Evolutionary conservation across 2,113 vertebrate genomes (phyloP).

Genomic region (Megaceryle torquata): DNA sequence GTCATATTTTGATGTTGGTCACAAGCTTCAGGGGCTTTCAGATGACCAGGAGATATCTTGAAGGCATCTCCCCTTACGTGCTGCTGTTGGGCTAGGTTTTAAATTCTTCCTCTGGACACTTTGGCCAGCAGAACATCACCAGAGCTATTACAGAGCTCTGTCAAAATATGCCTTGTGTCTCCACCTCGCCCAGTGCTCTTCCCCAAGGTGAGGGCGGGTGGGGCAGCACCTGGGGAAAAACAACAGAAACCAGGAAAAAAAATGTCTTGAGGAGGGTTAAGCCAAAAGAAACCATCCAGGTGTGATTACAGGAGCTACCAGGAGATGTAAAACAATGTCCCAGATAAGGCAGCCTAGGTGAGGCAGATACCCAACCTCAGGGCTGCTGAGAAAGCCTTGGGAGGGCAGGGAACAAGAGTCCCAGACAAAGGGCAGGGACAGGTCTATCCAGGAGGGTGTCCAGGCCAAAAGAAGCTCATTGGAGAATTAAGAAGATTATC

Average conservation of each 20-base stretch:
- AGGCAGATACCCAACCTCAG: neutral
- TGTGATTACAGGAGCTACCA: neutral
- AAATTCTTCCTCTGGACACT: neutral
- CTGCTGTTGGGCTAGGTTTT: neutral
- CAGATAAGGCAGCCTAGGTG: neutral
- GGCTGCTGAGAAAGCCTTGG: neutral
- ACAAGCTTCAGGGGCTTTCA: neutral
- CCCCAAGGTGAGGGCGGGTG: accelerated
- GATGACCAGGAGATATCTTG: neutral
- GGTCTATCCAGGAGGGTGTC: neutral
- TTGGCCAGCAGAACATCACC: neutral
- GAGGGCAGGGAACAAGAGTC: neutral
- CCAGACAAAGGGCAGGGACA: neutral
- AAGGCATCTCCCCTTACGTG: neutral
- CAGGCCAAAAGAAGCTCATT: neutral
- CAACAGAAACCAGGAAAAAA: neutral
- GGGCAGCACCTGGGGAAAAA: neutral
- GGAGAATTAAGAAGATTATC: neutral
- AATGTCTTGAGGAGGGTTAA: neutral
- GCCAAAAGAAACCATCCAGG: neutral
- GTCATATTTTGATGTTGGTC: accelerated
- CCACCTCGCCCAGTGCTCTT: neutral
- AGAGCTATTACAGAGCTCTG: neutral
- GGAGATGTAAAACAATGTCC: neutral
- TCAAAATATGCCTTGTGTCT: neutral